phyloP scores from a whole-genome alignment of 2,888 invertebrate genomes.

The Tribolium freemani region DNA sequence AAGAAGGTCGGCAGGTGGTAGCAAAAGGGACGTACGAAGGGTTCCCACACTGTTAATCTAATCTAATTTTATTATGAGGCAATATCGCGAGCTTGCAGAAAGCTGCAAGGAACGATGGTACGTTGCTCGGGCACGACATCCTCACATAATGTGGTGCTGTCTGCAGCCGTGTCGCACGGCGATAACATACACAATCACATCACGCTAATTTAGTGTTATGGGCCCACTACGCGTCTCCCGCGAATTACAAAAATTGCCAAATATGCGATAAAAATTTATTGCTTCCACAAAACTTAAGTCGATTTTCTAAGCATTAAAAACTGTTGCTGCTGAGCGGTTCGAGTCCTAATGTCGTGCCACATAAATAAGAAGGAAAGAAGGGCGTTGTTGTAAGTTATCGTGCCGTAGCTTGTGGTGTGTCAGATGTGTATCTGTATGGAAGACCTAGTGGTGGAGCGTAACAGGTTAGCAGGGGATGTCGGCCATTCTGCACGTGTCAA shows the following conservation, averaged over 20 bases:
- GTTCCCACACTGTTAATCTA: conserved; percentile 45
- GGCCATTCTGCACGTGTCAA: conserved; percentile 57
- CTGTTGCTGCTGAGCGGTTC: background rate
- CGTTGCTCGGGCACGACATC: conserved; percentile 31
- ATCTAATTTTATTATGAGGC: conserved; percentile 53
- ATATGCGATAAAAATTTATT: too few relatives aligned
- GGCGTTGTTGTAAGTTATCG: conserved; percentile 14
- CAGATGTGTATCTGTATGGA: conserved; percentile 36
- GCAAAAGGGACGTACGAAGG: conserved; percentile 20
- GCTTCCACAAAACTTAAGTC: too few relatives aligned
- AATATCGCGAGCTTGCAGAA: conserved; percentile 45
- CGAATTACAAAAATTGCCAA: too few relatives aligned
- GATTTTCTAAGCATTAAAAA: too few relatives aligned
- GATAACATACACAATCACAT: conserved; percentile 35
- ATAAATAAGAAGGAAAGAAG: background rate
- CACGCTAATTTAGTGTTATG: conserved; percentile 31
- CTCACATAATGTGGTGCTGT: conserved; percentile 27
- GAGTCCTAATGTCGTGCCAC: background rate
- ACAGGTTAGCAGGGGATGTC: conserved; percentile 54
- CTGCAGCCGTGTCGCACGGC: conserved; percentile 24
- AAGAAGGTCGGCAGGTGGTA: conserved; percentile 34
- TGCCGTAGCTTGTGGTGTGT: conserved; percentile 10
- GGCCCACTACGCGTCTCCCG: background rate
- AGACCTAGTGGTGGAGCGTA: conserved; percentile 48
- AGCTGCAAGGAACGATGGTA: conserved; percentile 18